Percentiles rank a stretch among this genome's conserved stretches.
Conservation (phyloP, 2,797 vertebrate genomes). For the Dendrocincla tyrannina region DNA sequence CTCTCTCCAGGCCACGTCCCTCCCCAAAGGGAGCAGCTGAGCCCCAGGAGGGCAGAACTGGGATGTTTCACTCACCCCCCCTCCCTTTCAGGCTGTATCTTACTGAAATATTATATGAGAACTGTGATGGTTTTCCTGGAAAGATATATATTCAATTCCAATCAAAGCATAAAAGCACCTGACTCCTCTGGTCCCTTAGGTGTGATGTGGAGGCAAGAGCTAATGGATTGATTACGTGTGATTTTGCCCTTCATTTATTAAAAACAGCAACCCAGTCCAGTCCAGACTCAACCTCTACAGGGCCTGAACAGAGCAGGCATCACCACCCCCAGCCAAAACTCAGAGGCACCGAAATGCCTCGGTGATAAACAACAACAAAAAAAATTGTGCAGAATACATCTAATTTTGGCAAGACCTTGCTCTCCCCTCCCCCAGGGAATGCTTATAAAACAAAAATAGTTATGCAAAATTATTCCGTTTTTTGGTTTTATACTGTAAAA, state of each 20-base stretch:
- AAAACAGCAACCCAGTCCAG: background rate
- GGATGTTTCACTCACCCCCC: accelerated
- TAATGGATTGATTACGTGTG: accelerated
- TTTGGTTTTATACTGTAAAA: background rate
- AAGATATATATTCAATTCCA: background rate
- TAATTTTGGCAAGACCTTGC: background rate
- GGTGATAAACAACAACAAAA: background rate
- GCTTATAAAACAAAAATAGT: background rate
- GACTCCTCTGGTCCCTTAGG: background rate
- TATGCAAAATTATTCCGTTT: background rate
- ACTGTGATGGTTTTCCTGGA: background rate
- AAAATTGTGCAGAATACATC: background rate
- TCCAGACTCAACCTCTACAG: accelerated
- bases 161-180: background rate
- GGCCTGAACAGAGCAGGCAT: accelerated
- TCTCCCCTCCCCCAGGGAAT: background rate
- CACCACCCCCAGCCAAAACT: background rate
- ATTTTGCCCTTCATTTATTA: background rate
- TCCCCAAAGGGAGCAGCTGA: background rate
- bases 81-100: background rate
- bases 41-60: background rate
- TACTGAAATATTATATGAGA: accelerated
- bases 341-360: accelerated
- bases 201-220: accelerated
- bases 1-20: background rate